Conservation (phyloP, 2,888 invertebrate genomes). For the Adelognathus sp. region DNA sequence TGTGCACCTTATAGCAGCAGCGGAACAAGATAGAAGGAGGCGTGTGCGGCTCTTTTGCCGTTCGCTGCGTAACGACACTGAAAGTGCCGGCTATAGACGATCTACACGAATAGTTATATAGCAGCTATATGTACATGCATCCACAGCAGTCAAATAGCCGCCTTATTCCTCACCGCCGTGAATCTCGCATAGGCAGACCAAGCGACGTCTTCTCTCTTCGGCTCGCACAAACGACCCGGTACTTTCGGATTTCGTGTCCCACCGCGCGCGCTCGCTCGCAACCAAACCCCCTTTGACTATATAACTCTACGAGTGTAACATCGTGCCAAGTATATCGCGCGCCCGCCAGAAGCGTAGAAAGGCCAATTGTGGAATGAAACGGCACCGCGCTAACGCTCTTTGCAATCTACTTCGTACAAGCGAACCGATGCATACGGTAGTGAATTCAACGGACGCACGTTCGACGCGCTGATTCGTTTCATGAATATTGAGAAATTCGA, state of each 20-base stretch:
- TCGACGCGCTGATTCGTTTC: constrained; percentile 39
- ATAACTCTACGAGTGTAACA: neutral
- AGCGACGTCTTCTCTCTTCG: constrained; percentile 1
- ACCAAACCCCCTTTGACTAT: neutral
- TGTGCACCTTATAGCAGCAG: constrained; percentile 10
- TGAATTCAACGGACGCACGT: constrained; percentile 25
- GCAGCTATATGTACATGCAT: constrained; percentile 3
- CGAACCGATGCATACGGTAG: constrained; percentile 19
- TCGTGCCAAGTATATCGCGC: constrained; percentile 29
- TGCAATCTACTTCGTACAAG: constrained; percentile 29
- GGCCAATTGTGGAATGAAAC: constrained; percentile 57
- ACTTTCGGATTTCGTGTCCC: constrained; percentile 51
- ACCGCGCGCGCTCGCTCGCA: neutral
- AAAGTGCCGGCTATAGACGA: constrained; percentile 51
- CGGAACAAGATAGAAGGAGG: constrained; percentile 41
- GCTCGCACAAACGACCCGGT: constrained; percentile 28
- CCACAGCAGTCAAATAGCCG: neutral
- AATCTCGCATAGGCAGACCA: constrained; percentile 8
- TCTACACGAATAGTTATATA: constrained; percentile 28
- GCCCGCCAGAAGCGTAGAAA: constrained; percentile 49
- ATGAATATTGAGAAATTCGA: constrained; percentile 45
- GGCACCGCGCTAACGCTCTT: constrained; percentile 42
- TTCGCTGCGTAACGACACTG: constrained; percentile 53
- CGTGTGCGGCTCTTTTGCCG: constrained; percentile 53
- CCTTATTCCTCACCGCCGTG: constrained; percentile 12